These are phyloP conservation scores for Eumaeus atala DNA, from an alignment of 1,140 invertebrate genomes.

Conservation along the genomic window DNA sequence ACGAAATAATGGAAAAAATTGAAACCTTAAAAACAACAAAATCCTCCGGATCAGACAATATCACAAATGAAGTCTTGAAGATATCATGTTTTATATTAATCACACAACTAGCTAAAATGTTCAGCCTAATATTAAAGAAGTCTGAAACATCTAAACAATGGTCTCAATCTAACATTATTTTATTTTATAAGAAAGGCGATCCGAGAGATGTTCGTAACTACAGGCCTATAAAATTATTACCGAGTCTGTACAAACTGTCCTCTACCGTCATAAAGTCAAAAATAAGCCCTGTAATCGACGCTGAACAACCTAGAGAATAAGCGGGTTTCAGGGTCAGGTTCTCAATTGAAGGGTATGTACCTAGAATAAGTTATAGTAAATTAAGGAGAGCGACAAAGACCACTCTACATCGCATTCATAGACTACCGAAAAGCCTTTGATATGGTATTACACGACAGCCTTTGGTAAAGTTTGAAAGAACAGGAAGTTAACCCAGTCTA, in stretches of 20 bases:
- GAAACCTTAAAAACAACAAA: slow-evolving; percentile 11
- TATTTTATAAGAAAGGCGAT: slow-evolving; percentile 20
- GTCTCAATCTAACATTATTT: slow-evolving; percentile 16
- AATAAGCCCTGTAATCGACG: not conserved
- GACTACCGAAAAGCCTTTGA: slow-evolving; percentile 6
- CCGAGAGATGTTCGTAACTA: slow-evolving; percentile 20
- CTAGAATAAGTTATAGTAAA: slow-evolving; percentile 18
- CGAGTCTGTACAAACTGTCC: slow-evolving; percentile 13
- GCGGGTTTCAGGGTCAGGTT: slow-evolving; percentile 19
- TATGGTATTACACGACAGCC: not conserved
- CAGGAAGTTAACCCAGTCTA: slow-evolving; percentile 5
- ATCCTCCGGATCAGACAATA: slow-evolving; percentile 17
- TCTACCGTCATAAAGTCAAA: not conserved
- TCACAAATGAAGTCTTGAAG: too few species aligned
- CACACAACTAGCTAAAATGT: slow-evolving; percentile 15
- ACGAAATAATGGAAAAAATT: too few species aligned
- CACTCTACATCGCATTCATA: slow-evolving; percentile 3
- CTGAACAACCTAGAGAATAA: slow-evolving; percentile 15
- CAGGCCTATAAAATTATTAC: slow-evolving; percentile 20
- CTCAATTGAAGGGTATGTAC: slow-evolving; percentile 16
- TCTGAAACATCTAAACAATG: slow-evolving; percentile 17
- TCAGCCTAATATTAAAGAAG: slow-evolving; percentile 18
- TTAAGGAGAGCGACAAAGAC: slow-evolving; percentile 9
- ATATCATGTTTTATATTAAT: not conserved
- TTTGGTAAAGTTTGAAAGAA: slow-evolving; percentile 10